Evolutionary conservation across 2,113 vertebrate species (phyloP).

Genomic region (Microcebus ravelobensis): DNA sequence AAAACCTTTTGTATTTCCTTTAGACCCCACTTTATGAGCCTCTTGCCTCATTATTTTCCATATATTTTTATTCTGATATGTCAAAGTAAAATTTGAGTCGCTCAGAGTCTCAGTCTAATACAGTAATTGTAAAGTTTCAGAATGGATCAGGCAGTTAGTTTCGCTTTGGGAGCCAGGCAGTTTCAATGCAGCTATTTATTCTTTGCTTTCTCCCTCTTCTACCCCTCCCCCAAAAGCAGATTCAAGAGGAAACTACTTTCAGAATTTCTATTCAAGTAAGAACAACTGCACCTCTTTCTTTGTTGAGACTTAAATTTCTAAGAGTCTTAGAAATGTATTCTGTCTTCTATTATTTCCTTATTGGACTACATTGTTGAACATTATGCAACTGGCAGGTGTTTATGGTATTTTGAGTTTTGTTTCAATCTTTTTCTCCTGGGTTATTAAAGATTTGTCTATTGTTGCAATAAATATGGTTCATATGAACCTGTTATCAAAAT

Average conservation of each 20-base stretch:
- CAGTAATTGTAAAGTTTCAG: conserved; percentile 35
- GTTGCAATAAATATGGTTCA: conserved; percentile 19
- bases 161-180: background rate
- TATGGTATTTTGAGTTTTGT: conserved; percentile 35
- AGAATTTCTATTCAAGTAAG: conserved; percentile 5
- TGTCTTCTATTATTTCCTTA: conserved; percentile 21
- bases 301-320: conserved; percentile 36
- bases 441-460: conserved; percentile 40
- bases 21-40: background rate
- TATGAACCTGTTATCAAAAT: background rate
- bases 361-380: conserved; percentile 17
- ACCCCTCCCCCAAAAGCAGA: background rate
- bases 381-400: background rate
- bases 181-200: conserved; percentile 47
- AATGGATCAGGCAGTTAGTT: background rate
- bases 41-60: conserved; percentile 28
- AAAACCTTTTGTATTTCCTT: conserved; percentile 28
- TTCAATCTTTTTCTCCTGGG: background rate
- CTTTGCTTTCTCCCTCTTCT: conserved; percentile 21
- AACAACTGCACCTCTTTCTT: conserved; percentile 29
- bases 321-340: conserved; percentile 3
- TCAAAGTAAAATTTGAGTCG: conserved; percentile 13
- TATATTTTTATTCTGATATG: background rate
- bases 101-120: background rate
- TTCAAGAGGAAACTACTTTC: conserved; percentile 27